phyloP scores from a whole-genome alignment of 2,113 vertebrate species.

The Peromyscus leucopus region DNA sequence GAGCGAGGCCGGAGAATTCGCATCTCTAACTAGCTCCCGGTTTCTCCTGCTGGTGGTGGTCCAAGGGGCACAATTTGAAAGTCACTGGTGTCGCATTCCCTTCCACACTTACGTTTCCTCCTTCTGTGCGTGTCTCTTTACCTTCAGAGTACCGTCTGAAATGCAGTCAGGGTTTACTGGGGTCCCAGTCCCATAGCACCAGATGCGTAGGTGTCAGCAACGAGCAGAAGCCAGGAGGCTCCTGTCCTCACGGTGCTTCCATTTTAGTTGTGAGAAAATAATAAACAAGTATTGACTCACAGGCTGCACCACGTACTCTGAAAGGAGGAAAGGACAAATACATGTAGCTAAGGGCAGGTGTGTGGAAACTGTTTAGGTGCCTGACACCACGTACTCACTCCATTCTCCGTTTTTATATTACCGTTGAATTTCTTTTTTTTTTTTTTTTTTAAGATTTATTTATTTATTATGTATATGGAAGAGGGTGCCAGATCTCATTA shows the following conservation, averaged over 20 bases:
- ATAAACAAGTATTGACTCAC: background rate
- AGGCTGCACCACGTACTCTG: background rate
- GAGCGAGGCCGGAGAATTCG: background rate
- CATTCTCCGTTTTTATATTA: background rate
- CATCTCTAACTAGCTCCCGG: background rate
- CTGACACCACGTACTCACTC: background rate
- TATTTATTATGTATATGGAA: too few species aligned
- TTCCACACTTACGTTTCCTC: background rate
- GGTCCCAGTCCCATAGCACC: background rate
- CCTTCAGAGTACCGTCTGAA: background rate
- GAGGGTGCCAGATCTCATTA: too few species aligned
- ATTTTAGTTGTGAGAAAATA: background rate
- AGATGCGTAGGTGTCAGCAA: background rate
- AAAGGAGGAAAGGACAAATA: background rate
- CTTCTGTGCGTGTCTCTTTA: background rate
- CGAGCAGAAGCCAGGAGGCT: slow-evolving; percentile 1
- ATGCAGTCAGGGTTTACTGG: background rate
- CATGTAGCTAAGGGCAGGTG: background rate
- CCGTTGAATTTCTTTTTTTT: background rate
- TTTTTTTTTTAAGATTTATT: too few species aligned
- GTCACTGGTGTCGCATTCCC: background rate
- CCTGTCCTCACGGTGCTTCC: background rate
- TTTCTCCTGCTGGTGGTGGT: background rate
- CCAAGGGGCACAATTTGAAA: background rate
- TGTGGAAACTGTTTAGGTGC: background rate